phyloP scores from a whole-genome alignment of 53 echinoderm and acorn worm genomes.

The Paracentrotus lividus region DNA sequence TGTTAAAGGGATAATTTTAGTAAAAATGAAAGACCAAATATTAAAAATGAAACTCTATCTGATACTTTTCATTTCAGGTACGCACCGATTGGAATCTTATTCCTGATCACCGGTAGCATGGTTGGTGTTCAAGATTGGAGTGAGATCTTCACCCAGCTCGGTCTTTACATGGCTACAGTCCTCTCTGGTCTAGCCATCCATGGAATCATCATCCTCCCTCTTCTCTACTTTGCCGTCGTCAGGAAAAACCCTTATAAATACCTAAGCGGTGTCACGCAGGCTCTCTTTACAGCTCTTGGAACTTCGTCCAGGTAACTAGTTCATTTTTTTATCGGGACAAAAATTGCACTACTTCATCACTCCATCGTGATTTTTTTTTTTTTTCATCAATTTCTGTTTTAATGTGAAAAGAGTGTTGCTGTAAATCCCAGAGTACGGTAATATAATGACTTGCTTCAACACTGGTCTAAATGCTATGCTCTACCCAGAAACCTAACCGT shows the following conservation, averaged over 20 bases:
- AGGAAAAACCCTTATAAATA: slow-evolving; percentile 88
- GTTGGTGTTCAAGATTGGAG: slow-evolving; percentile 89
- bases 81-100: slow-evolving; percentile 97
- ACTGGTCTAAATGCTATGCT: no score
- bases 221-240: slow-evolving; percentile 80
- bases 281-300: slow-evolving; percentile 95
- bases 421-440: no score
- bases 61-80: slow-evolving; percentile 78
- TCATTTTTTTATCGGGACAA: neutral
- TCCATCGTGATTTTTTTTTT: no score
- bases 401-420: no score
- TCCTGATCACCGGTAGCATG: slow-evolving; percentile 94
- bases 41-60: no score
- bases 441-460: no score
- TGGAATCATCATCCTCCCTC: slow-evolving; percentile 87
- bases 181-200: slow-evolving; percentile 90
- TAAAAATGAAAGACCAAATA: no score
- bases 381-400: no score
- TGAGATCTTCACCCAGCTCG: slow-evolving; percentile 80
- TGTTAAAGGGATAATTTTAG: no score
- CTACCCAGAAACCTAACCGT: no score
- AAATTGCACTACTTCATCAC: neutral
- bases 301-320: slow-evolving; percentile 94
- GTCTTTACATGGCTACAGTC: slow-evolving; percentile 95
- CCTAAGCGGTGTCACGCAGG: slow-evolving; percentile 80